Base-by-base conservation (phyloP, 2,888 invertebrate species). In the Gastracanthus pulcherrimus region DNA sequence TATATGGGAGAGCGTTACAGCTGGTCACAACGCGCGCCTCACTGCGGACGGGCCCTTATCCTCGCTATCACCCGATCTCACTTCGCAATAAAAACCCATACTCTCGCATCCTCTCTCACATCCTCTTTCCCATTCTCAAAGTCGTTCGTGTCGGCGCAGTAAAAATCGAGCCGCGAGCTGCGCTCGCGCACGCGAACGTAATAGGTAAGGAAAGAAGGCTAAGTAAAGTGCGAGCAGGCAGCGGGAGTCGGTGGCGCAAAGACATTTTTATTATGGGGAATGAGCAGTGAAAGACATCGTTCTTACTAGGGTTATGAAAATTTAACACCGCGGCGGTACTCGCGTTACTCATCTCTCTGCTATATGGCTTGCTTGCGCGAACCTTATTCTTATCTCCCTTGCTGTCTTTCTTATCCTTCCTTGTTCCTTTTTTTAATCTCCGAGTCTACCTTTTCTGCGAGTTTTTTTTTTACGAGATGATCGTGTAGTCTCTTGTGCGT, bases 301-400 rank as follows among this genome's bases (percentile, higher is more conserved):
- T 87, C 87, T 86, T 84, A 77, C 81, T 84, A 82, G 84, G 84
- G 84, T 89, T 88, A 88, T 88, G 87, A 89, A 89, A 88, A 88
- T 87, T 87, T 89, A 88, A 87, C 87, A 85, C 86, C 83, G 80
- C 85, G n/a, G n/a, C n/a, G 80, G 83, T 85, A 84, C 85, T 85
- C 84, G 62, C 82, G 84, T 84, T 86, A 81, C 84, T 84, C 82
- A 83, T 84, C 60, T 83, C 84, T 85, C 84, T 83, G 71, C 76
- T 67, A 3, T 38, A n/a, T n/a, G n/a, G n/a, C n/a, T n/a, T n/a
- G 45, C 62, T 34, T 11, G 26, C 48, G 66, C 58, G 11, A 51
- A 23, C 36, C 31, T 5, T 1, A 19, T 26, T 34, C 69, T 60
- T 60, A 71, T 64, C 71, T 60, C 29, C 36, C 13, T 31, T 58